These are phyloP conservation scores for Drosophila peninsularis DNA, from an alignment of 2,888 invertebrate genomes.

Conservation along the genomic window DNA sequence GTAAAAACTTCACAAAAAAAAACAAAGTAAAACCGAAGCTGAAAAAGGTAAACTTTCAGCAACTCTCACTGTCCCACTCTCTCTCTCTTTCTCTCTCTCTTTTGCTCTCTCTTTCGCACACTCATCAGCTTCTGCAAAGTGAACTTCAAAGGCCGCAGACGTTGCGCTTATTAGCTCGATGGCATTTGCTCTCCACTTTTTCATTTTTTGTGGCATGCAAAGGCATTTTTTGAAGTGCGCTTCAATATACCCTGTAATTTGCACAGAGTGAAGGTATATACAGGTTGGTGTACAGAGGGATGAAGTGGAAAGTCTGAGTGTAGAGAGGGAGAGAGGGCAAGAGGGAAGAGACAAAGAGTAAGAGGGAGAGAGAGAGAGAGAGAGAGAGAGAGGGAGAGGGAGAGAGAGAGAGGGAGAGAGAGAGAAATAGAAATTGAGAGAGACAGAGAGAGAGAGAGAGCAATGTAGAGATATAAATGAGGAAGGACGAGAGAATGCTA, in stretches of 20 bases:
- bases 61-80: neutral
- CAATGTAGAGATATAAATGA: too few species aligned
- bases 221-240: conserved; percentile 74
- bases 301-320: neutral
- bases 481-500: too few species aligned
- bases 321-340: neutral
- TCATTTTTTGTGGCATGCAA: conserved; percentile 43
- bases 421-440: too few species aligned
- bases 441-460: too few species aligned
- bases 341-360: too few species aligned
- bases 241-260: conserved; percentile 43
- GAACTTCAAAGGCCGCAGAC: conserved; percentile 68
- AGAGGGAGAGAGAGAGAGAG: too few species aligned
- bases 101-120: neutral
- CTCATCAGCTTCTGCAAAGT: conserved; percentile 20
- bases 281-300: too few species aligned
- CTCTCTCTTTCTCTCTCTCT: conserved; percentile 1
- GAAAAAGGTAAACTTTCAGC: conserved; percentile 11
- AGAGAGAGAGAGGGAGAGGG: neutral
- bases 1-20: conserved; percentile 43
- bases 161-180: conserved; percentile 68
- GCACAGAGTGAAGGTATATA: neutral
- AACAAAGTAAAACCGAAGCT: conserved; percentile 15
- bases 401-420: neutral
- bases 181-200: conserved; percentile 48